These are phyloP conservation scores for Drosophila teissieri DNA, from an alignment of 1,140 invertebrate species.

Conservation along the genomic window DNA sequence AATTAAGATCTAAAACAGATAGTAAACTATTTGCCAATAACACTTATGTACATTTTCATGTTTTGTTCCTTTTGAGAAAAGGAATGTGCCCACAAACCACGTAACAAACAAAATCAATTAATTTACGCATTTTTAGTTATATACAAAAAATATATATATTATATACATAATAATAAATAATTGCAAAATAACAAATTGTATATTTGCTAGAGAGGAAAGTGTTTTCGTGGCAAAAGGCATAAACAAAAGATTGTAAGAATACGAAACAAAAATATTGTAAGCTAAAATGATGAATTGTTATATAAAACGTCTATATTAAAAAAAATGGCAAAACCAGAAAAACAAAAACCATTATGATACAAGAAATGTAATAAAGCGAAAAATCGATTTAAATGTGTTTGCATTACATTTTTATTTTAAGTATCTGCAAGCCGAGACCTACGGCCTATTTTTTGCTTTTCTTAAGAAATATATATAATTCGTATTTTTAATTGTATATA, in stretches of 20 bases:
- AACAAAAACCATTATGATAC: constrained; percentile 47
- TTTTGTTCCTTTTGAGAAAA: constrained; percentile 80
- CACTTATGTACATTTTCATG: constrained; percentile 59
- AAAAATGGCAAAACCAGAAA: constrained; percentile 65
- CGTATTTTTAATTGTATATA: not conserved
- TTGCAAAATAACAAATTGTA: constrained; percentile 67
- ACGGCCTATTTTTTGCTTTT: not conserved
- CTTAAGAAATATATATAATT: not conserved
- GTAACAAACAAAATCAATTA: constrained; percentile 64
- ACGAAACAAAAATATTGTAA: constrained; percentile 69
- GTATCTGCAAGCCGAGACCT: not conserved
- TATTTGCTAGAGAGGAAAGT: constrained; percentile 55
- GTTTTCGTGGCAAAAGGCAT: constrained; percentile 58
- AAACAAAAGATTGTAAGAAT: constrained; percentile 68
- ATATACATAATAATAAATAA: constrained; percentile 58
- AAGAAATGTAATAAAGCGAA: constrained; percentile 73
- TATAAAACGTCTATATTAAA: constrained; percentile 73
- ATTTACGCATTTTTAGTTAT: constrained; percentile 83
- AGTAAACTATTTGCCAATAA: constrained; percentile 53
- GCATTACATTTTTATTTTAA: not conserved
- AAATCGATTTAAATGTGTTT: constrained; percentile 46
- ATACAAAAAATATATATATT: constrained; percentile 61
- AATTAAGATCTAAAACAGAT: constrained; percentile 36
- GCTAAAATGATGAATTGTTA: constrained; percentile 83
- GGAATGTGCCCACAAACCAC: constrained; percentile 53